Conservation (phyloP, 2,113 vertebrate genomes). For the Prochilodus magdalenae region DNA sequence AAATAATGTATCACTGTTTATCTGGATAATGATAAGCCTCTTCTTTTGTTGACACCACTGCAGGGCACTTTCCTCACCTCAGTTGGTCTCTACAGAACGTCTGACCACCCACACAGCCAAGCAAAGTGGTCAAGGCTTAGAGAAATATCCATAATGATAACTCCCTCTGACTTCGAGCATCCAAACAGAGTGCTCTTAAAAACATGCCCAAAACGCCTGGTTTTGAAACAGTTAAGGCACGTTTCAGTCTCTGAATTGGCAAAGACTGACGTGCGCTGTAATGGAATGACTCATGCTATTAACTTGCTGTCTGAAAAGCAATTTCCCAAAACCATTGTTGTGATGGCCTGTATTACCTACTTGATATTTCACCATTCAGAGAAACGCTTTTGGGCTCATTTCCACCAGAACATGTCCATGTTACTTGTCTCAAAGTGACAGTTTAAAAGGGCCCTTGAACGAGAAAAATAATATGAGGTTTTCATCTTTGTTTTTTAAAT, state of each 20-base stretch:
- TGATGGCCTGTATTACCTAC: conserved; percentile 4
- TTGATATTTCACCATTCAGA: background rate
- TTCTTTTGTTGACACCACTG: conserved; percentile 19
- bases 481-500: background rate
- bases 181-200: background rate
- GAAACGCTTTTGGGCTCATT: background rate
- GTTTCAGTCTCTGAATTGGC: background rate
- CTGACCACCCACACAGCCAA: conserved; percentile 44
- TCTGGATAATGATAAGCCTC: conserved; percentile 33
- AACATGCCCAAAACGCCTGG: background rate
- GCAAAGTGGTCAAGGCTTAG: conserved; percentile 4
- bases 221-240: background rate
- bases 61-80: conserved; percentile 30
- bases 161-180: conserved; percentile 29
- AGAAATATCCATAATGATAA: conserved; percentile 10
- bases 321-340: background rate
- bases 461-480: background rate
- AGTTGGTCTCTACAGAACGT: background rate
- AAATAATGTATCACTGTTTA: conserved; percentile 49
- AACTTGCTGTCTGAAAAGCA: conserved; percentile 23
- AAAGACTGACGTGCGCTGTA: conserved; percentile 14
- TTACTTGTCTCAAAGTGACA: conserved; percentile 7
- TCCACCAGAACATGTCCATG: background rate
- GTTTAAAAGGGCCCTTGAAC: background rate
- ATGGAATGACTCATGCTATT: conserved; percentile 14